phyloP scores from a whole-genome alignment of 2,888 invertebrate genomes.

The Apamea sordens region DNA sequence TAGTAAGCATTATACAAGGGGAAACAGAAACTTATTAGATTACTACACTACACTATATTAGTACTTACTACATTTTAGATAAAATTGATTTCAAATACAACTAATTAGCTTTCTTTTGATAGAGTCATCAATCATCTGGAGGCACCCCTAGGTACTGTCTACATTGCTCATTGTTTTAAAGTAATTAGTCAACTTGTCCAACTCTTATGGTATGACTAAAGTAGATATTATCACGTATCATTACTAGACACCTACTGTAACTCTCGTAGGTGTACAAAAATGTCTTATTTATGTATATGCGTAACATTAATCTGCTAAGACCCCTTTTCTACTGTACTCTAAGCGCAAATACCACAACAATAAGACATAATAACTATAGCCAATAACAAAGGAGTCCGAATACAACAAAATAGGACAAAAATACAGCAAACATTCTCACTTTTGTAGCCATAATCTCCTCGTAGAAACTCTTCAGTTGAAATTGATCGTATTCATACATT shows the following conservation, averaged over 20 bases:
- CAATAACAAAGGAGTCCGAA: background rate
- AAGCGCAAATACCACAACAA: background rate
- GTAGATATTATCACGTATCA: background rate
- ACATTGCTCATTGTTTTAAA: no score
- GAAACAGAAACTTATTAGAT: background rate
- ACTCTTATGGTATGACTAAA: background rate
- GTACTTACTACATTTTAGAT: background rate
- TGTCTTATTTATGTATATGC: background rate
- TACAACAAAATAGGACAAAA: slow-evolving; percentile 3
- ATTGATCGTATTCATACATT: slow-evolving; percentile 74
- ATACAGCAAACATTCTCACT: slow-evolving; percentile 70
- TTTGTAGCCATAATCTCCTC: slow-evolving; percentile 77
- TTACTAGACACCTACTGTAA: background rate
- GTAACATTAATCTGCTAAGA: background rate
- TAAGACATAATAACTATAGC: background rate
- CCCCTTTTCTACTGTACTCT: background rate
- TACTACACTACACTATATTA: no score
- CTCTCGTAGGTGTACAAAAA: slow-evolving; percentile 2
- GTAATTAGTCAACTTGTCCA: background rate
- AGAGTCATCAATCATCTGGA: background rate
- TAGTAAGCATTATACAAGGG: background rate
- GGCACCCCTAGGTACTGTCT: background rate
- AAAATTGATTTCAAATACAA: background rate
- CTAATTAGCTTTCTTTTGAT: background rate
- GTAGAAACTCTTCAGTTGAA: slow-evolving; percentile 74